A percentile compares a stretch with the other conserved stretches of the same genome.
Evolutionary conservation across 2,888 invertebrate species (phyloP).

Genomic region (Amiota mariae): DNA sequence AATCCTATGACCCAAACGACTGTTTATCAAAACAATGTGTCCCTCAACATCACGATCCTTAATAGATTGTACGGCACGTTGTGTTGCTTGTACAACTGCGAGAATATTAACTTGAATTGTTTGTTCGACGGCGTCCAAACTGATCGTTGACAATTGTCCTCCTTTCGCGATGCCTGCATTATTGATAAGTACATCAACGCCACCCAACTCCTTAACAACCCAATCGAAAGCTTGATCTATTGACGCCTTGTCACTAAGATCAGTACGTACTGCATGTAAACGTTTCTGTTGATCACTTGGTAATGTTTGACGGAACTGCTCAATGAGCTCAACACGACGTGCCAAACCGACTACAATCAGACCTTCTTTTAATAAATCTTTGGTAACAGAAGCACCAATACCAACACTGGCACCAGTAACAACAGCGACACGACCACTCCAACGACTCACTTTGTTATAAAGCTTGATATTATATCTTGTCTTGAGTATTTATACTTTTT

Average conservation of each 20-base stretch:
- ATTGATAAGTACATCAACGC: constrained; percentile 76
- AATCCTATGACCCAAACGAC: constrained; percentile 39
- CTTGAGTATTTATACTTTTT: too few relatives aligned
- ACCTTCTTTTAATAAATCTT: constrained; percentile 73
- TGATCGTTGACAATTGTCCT: constrained; percentile 45
- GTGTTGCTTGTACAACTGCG: constrained; percentile 72
- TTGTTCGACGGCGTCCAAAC: constrained; percentile 43
- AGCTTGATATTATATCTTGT: too few relatives aligned
- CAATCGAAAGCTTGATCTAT: constrained; percentile 75
- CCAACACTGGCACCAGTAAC: constrained; percentile 79
- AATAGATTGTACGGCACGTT: constrained; percentile 74
- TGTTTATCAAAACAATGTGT: constrained; percentile 70
- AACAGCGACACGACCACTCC: constrained; percentile 76
- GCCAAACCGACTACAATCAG: constrained; percentile 76
- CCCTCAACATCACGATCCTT: constrained; percentile 67
- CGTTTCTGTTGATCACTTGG: constrained; percentile 50
- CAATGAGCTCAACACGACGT: constrained; percentile 72
- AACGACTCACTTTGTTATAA: constrained; percentile 74
- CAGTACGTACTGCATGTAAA: constrained; percentile 67
- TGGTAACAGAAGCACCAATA: constrained; percentile 75
- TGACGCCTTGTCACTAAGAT: constrained; percentile 75
- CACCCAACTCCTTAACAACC: constrained; percentile 74
- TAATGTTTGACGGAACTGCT: constrained; percentile 52
- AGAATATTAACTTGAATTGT: constrained; percentile 73
- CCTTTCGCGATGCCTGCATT: constrained; percentile 74